phyloP scores from a whole-genome alignment of 2,888 invertebrate genomes.

The Mimumesa dahlbomi region DNA sequence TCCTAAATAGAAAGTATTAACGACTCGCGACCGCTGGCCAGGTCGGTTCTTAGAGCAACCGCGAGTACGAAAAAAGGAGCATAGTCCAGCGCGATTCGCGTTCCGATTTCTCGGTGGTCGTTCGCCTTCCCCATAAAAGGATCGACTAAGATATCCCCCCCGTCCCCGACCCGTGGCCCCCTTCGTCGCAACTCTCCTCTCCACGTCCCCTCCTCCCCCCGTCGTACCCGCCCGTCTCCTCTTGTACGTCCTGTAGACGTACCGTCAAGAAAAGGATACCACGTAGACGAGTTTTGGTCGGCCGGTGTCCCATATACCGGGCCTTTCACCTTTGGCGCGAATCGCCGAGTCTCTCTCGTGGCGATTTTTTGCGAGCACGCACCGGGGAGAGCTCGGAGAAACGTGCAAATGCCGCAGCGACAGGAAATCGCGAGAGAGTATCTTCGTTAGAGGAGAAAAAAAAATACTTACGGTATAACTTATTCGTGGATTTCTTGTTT shows the following conservation, averaged over 20 bases:
- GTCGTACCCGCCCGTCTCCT: constrained; percentile 45
- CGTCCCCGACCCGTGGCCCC: no score
- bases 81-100: constrained; percentile 51
- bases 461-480: no score
- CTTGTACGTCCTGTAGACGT: constrained; percentile 32
- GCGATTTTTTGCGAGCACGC: constrained; percentile 28
- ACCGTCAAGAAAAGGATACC: constrained; percentile 65
- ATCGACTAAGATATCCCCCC: constrained; percentile 69
- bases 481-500: no score
- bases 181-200: constrained; percentile 30
- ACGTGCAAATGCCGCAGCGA: no score
- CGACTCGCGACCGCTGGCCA: no score
- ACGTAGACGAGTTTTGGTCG: constrained; percentile 72
- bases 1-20: no score
- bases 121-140: constrained; percentile 71
- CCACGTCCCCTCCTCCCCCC: no score
- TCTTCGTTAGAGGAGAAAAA: no score
- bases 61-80: constrained; percentile 27
- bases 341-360: constrained; percentile 41
- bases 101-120: constrained; percentile 56
- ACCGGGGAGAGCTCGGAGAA: background rate
- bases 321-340: constrained; percentile 77
- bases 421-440: no score
- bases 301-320: constrained; percentile 76
- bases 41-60: no score